These are phyloP conservation scores for Euclidia mi DNA, from an alignment of 2,888 invertebrate genomes.

Conservation along the genomic window DNA sequence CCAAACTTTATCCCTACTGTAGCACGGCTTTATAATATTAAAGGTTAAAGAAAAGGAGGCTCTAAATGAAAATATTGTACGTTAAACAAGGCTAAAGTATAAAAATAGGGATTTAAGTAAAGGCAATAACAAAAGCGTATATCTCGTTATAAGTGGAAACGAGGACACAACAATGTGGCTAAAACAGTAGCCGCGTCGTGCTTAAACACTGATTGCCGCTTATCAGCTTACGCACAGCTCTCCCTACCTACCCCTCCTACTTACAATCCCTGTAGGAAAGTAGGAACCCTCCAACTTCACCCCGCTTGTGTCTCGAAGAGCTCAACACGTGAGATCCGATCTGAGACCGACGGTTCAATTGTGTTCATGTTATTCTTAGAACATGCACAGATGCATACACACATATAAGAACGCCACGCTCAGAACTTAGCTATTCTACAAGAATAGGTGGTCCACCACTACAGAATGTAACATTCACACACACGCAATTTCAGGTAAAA, in stretches of 20 bases:
- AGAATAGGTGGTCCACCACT: background rate
- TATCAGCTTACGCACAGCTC: conserved; percentile 33
- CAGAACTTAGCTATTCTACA: background rate
- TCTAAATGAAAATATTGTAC: too few species aligned
- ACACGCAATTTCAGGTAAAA: background rate
- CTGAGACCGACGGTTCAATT: background rate
- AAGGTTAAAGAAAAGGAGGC: background rate
- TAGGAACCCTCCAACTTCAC: background rate
- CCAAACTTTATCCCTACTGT: too few species aligned
- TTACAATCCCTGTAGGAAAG: background rate
- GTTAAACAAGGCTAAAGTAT: too few species aligned
- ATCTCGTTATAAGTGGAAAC: background rate
- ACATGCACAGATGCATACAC: too few species aligned
- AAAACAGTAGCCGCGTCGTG: conserved; percentile 6
- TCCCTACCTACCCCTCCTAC: background rate
- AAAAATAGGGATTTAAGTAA: background rate
- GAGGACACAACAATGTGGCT: conserved; percentile 19
- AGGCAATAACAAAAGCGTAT: background rate
- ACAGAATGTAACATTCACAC: background rate
- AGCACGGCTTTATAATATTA: too few species aligned
- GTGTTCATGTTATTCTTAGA: background rate
- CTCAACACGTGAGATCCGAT: conserved; percentile 1
- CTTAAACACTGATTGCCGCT: conserved; percentile 32
- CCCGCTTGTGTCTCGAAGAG: background rate
- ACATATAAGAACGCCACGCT: background rate